A percentile compares a stretch with the other conserved stretches of the same genome.
Conservation (phyloP, 1,140 invertebrate genomes). For the Daktulosphaira vitifoliae region DNA sequence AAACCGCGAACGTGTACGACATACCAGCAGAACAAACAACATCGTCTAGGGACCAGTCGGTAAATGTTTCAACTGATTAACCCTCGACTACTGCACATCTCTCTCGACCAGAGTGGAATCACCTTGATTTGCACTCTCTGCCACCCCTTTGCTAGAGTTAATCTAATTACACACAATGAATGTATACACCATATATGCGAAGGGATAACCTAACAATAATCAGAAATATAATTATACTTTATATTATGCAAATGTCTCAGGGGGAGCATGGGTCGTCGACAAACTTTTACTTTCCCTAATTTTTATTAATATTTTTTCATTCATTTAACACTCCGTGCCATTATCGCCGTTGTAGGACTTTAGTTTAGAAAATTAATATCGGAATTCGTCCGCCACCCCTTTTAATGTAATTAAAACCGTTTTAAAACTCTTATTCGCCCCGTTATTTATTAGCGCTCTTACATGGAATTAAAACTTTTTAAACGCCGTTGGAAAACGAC, state of each 20-base stretch:
- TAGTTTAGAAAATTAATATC: slow-evolving; percentile 17
- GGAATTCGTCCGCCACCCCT: slow-evolving; percentile 5
- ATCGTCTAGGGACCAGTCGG: background rate
- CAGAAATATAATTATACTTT: too few relatives aligned
- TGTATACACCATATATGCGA: too few relatives aligned
- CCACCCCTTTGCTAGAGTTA: background rate
- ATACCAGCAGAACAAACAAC: background rate
- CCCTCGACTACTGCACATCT: background rate
- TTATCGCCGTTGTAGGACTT: background rate
- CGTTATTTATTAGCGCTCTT: slow-evolving; percentile 24
- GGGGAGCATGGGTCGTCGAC: too few relatives aligned
- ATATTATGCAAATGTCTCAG: too few relatives aligned
- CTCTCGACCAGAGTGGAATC: too few relatives aligned
- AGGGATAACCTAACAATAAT: too few relatives aligned
- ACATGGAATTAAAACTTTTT: slow-evolving; percentile 34
- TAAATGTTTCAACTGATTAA: slow-evolving; percentile 33
- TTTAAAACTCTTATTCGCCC: slow-evolving; percentile 26
- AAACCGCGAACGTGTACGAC: slow-evolving; percentile 4
- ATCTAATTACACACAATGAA: slow-evolving; percentile 10
- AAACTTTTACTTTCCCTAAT: background rate
- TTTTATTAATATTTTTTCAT: background rate
- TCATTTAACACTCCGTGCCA: too few relatives aligned
- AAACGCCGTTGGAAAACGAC: background rate
- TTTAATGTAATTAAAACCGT: slow-evolving; percentile 33
- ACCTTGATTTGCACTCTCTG: slow-evolving; percentile 15